These are phyloP conservation scores for Listrodromus nycthemerus DNA, from an alignment of 2,888 invertebrate species.

Conservation along the genomic window DNA sequence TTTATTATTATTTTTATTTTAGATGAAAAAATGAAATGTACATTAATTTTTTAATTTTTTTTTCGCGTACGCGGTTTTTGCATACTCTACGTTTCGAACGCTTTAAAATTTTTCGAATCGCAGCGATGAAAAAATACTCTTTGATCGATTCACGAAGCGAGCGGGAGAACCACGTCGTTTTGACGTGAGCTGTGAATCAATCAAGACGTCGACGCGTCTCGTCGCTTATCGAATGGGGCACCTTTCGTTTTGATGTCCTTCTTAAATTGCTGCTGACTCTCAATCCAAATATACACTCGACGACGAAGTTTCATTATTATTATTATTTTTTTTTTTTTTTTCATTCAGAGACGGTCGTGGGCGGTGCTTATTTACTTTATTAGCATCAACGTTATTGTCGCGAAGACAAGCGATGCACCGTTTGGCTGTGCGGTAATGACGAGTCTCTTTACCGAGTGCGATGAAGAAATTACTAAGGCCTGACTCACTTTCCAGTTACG, in stretches of 20 bases:
- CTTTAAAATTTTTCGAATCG: slow-evolving; percentile 32
- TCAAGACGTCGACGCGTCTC: slow-evolving; percentile 58
- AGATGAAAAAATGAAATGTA: background rate
- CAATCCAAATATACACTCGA: slow-evolving; percentile 15
- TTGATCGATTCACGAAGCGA: slow-evolving; percentile 46
- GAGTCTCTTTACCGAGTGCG: slow-evolving; percentile 50
- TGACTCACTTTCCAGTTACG: slow-evolving; percentile 68
- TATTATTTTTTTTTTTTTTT: slow-evolving; percentile 7
- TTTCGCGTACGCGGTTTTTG: slow-evolving; percentile 29
- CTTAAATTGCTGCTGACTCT: background rate
- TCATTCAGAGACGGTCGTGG: slow-evolving; percentile 13
- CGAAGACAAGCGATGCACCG: background rate
- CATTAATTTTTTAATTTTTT: slow-evolving; percentile 15
- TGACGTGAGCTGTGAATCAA: slow-evolving; percentile 71
- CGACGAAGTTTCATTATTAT: slow-evolving; percentile 1
- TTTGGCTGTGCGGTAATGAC: slow-evolving; percentile 64
- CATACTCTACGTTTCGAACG: slow-evolving; percentile 29
- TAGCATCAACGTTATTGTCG: background rate
- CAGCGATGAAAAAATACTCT: slow-evolving; percentile 29
- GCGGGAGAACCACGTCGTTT: slow-evolving; percentile 61
- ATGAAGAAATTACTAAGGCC: slow-evolving; percentile 60
- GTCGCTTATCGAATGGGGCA: slow-evolving; percentile 28
- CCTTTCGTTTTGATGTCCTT: slow-evolving; percentile 35
- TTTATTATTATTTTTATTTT: background rate
- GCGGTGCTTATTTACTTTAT: slow-evolving; percentile 14